Evolutionary conservation across 2,888 invertebrate genomes (phyloP).

Genomic region (Holacanthella duospinosa): DNA sequence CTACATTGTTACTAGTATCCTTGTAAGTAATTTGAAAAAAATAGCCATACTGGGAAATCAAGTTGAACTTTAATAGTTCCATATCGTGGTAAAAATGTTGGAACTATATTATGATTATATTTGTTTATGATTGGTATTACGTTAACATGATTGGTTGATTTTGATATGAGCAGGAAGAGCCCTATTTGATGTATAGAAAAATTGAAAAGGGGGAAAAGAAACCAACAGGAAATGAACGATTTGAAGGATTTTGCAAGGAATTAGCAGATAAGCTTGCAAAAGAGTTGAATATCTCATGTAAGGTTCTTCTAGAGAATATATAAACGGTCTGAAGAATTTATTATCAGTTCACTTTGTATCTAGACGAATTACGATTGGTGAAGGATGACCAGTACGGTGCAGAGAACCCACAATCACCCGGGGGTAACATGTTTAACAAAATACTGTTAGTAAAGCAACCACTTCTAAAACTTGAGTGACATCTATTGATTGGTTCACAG

Average conservation of each 20-base stretch:
- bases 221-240: slow-evolving; percentile 60
- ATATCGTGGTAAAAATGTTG: too few species aligned
- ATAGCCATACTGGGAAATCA: too few species aligned
- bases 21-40: too few species aligned
- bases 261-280: slow-evolving; percentile 56
- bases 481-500: too few species aligned
- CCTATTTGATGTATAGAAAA: slow-evolving; percentile 68
- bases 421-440: slow-evolving; percentile 42
- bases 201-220: slow-evolving; percentile 57
- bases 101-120: too few species aligned
- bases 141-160: not conserved
- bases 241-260: slow-evolving; percentile 70
- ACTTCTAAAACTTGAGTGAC: too few species aligned
- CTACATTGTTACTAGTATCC: slow-evolving; percentile 72
- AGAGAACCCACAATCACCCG: slow-evolving; percentile 57
- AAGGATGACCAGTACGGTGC: slow-evolving; percentile 75
- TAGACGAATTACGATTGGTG: slow-evolving; percentile 74
- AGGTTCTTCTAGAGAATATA: slow-evolving; percentile 37
- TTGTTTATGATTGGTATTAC: not conserved
- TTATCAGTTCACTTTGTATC: slow-evolving; percentile 23
- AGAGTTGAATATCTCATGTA: slow-evolving; percentile 73
- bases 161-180: slow-evolving; percentile 56
- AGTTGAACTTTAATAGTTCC: too few species aligned
- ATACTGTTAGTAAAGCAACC: too few species aligned
- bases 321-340: not conserved